Base-by-base conservation (phyloP, 2,888 invertebrate genomes). In the Helobdella robusta region DNA sequence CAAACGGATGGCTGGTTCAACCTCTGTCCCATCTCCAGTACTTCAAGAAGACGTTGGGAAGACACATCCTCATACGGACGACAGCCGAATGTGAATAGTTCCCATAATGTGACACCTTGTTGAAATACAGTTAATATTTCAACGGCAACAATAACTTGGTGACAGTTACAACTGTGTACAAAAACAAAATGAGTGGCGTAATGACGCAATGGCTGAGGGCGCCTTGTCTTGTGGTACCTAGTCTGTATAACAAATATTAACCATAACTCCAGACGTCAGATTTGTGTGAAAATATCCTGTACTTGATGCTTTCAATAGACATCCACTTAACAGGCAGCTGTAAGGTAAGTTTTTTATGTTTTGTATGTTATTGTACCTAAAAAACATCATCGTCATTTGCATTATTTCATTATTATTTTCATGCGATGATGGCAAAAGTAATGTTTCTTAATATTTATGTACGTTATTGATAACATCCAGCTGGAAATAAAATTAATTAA, bases 241-340 rank as follows among this genome's bases (percentile, higher is more conserved):
- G 2, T 8, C n/a, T 32, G 28, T 11, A 30, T 50, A 50, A 50
- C 23, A 18, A 32, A 8, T 30, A 59, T 25, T 15, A 28, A 66
- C 64, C 63, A 64, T 64, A 66, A 30, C 66, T 66, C 66, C 97
- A 97, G 0, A 97, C 94, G 77, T 97, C 97, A 71, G 91, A 92
- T 76, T 95, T 95, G 78, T 95, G 94, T 0, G 94, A 97, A 79
- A 95, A 97, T 68, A 93, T 88, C 65, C 93, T 83, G 78, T 94
- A 90, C 72, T 90, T 89, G 69, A 97, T 93, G 76, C 94, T 95
- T 80, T 98, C 98, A 32, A 95, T 80, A 0, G 98, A 97, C 68
- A 98, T 81, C 98, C 98, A 98, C 80, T 66, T 65, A n/a, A 67
- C 61, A 20, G 67, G 67, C 32, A 66, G 50, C 67, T 67, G 46